A percentile compares a stretch with the other conserved stretches of the same genome.
These are phyloP conservation scores for Pomatostomus ruficeps DNA, from an alignment of 2,113 vertebrate genomes.

Conservation along the genomic window DNA sequence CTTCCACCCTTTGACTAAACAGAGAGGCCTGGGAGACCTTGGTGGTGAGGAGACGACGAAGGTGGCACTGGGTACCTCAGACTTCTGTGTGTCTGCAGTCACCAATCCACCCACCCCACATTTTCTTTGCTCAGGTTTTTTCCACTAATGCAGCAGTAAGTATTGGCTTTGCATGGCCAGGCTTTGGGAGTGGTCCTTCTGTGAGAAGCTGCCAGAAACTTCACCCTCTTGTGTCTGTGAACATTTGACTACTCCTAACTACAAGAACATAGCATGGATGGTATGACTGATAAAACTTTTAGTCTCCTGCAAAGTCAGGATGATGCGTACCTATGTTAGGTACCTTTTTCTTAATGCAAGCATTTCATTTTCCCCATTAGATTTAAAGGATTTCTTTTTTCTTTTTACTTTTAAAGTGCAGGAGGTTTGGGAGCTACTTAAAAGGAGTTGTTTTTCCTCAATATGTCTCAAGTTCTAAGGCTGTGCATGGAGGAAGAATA, in stretches of 20 bases:
- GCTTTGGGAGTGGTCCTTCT: background rate
- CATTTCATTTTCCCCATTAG: background rate
- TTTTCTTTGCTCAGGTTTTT: background rate
- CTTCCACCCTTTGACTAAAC: background rate
- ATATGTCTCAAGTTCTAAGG: background rate
- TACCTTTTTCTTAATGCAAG: background rate
- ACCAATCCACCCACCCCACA: background rate
- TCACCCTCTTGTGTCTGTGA: background rate
- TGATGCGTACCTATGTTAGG: background rate
- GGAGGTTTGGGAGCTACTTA: background rate
- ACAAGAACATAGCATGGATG: background rate
- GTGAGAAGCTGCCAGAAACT: background rate
- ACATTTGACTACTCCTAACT: background rate
- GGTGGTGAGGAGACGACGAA: background rate
- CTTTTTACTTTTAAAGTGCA: background rate
- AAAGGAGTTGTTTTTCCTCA: background rate
- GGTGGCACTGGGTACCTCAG: background rate
- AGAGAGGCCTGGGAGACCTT: background rate
- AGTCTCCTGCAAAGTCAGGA: background rate
- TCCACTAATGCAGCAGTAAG: background rate
- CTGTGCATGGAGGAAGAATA: background rate
- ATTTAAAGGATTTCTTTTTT: background rate
- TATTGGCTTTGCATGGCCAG: rapidly evolving
- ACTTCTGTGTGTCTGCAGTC: background rate
- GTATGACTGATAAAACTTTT: background rate